Evolutionary conservation across 2,888 invertebrate genomes (phyloP).

Genomic region (Pollenia amentaria): DNA sequence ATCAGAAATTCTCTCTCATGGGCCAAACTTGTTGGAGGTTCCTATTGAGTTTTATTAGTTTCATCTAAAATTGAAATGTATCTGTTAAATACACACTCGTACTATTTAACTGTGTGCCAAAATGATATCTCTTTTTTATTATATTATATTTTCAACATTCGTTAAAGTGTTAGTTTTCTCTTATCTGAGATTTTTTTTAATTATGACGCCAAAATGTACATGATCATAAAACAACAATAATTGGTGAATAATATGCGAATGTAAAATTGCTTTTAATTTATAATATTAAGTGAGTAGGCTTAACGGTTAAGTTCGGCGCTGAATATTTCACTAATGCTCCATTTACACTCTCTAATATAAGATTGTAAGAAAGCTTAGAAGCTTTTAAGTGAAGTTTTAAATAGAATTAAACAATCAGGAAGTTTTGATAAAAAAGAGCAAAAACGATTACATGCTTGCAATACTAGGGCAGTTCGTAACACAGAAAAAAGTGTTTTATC

Average conservation of each 20-base stretch:
- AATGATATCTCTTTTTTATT: conserved; percentile 53
- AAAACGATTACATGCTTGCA: no score
- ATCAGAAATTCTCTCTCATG: conserved; percentile 50
- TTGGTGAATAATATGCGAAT: not conserved
- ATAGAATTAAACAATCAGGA: no score
- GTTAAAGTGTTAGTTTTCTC: conserved; percentile 36
- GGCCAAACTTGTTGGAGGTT: conserved; percentile 48
- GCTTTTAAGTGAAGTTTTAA: not conserved
- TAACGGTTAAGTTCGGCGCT: not conserved
- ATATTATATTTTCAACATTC: not conserved
- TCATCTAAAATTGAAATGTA: conserved; percentile 18
- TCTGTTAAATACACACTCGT: conserved; percentile 44
- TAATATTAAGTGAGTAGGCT: not conserved
- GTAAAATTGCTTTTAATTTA: no score
- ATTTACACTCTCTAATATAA: conserved; percentile 40
- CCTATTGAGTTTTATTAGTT: conserved; percentile 33
- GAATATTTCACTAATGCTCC: conserved; percentile 50
- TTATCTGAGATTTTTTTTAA: conserved; percentile 51
- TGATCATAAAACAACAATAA: conserved; percentile 48
- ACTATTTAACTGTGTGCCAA: conserved; percentile 38
- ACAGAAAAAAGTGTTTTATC: no score
- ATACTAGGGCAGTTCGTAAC: no score
- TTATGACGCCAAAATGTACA: conserved; percentile 57
- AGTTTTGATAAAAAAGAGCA: no score
- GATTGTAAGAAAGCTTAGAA: conserved; percentile 1